phyloP scores from a whole-genome alignment of 2,888 invertebrate species.

The Lycocerus yunnanus region DNA sequence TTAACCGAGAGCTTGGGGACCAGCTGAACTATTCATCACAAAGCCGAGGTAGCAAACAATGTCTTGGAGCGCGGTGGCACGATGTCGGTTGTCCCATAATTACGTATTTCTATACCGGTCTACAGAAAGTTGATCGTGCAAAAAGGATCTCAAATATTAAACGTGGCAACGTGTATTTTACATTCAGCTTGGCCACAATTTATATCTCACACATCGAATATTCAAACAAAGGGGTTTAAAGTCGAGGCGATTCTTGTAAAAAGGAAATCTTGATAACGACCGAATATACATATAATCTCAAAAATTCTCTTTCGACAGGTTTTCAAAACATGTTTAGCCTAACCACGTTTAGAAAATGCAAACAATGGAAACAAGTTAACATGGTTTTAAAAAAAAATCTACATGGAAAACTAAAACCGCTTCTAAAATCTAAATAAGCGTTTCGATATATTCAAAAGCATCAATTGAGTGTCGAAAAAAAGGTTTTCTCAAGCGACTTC shows the following conservation, averaged over 20 bases:
- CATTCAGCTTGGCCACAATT: conserved; percentile 14
- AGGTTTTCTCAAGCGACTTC: conserved; percentile 1
- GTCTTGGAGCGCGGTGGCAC: conserved; percentile 34
- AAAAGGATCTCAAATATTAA: conserved; percentile 26
- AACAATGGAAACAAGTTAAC: not conserved
- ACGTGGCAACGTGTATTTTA: conserved; percentile 19
- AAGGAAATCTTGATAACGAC: conserved; percentile 36
- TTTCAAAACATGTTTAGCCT: conserved; percentile 18
- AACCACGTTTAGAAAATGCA: conserved; percentile 7
- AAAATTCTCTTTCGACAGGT: conserved; percentile 19
- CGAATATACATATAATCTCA: conserved; percentile 12
- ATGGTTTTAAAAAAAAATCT: not conserved
- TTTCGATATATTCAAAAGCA: conserved; percentile 1
- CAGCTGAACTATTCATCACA: conserved; percentile 37
- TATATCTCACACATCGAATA: conserved; percentile 18
- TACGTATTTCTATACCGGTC: conserved; percentile 36
- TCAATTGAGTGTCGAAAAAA: conserved; percentile 1
- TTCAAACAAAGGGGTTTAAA: conserved; percentile 19
- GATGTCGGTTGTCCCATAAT: conserved; percentile 40
- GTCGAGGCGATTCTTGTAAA: conserved; percentile 11
- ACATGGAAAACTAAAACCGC: not conserved
- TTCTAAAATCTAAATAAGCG: conserved; percentile 1
- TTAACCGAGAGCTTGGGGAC: conserved; percentile 25
- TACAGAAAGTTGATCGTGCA: conserved; percentile 10
- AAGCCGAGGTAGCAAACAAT: conserved; percentile 33